Evolutionary conservation across 2,888 invertebrate species (phyloP), one percentile per base, ranked within the genome.

Genomic region (Ophion costatus): DNA sequence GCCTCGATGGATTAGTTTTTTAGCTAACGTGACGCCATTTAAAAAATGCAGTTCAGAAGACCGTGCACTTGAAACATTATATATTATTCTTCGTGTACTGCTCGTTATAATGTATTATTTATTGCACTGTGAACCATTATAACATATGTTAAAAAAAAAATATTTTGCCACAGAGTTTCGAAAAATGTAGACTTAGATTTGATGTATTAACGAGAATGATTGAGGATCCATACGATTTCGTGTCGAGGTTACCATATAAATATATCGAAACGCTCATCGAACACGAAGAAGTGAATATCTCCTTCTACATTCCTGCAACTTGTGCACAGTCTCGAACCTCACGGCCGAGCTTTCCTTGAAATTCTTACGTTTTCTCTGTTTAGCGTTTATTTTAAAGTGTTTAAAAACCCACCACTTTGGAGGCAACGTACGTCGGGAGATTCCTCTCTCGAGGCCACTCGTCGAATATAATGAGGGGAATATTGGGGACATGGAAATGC

Each of bases 331-430:
- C 29, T 29, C 57, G 63, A 59, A 56, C 42, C n/a, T 20, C 70
- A 82, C 29, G 76, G 82, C 38, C 76, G 42, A 70, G 45, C 64
- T 71, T 71, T 56, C 82, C 82, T 82, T 82, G 82, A 77, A 82
- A 82, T 77, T 77, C 76, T 82, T 70, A 63, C 22, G 38, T 66
- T 70, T 71, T 42, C 70, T 45, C 17, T 42, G 70, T 70, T 70
- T 63, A 63, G 56, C 63, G 38, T 57, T 71, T 63, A 33, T 75
- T 75, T 51, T 24, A 22, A 63, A 70, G 61, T 75, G 38, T 69
- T 61, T 81, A 67, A 70, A 61, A 59, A 51, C 20, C 10, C 33
- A 61, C 51, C 22, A 71, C 33, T 71, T 57, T 38, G 38, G 17
- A 76, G 57, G 29, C 38, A 66, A n/a, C 42, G 22, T 51, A 75